Evolutionary conservation across 2,888 invertebrate species (phyloP).

Genomic region (Tuta absoluta): DNA sequence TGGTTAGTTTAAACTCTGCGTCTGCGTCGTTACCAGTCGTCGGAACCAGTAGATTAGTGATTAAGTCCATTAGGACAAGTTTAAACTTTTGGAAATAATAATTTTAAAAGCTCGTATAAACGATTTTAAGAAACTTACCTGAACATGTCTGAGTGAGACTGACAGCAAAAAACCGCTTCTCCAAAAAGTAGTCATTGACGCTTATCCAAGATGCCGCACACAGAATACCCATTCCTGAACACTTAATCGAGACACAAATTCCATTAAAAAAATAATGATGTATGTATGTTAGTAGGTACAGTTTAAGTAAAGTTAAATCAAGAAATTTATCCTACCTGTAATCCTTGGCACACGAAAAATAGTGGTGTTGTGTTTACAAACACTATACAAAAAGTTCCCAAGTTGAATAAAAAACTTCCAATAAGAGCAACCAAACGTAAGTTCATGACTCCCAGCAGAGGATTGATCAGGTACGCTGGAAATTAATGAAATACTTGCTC

Average conservation of each 20-base stretch:
- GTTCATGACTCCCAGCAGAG: constrained; percentile 51
- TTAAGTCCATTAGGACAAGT: too few relatives aligned
- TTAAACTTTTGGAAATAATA: too few relatives aligned
- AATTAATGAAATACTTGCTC: constrained; percentile 26
- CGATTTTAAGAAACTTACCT: constrained; percentile 43
- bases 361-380: constrained; percentile 47
- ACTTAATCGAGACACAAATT: constrained; percentile 45
- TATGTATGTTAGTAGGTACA: background rate
- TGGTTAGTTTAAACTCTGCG: too few relatives aligned
- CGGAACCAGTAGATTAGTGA: too few relatives aligned
- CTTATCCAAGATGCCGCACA: constrained; percentile 50
- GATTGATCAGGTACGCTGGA: constrained; percentile 56
- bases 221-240: constrained; percentile 48
- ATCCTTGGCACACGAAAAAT: constrained; percentile 54
- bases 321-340: constrained; percentile 46
- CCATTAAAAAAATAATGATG: too few relatives aligned
- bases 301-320: background rate
- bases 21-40: too few relatives aligned
- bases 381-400: constrained; percentile 46
- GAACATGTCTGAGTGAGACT: constrained; percentile 51
- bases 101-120: too few relatives aligned
- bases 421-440: constrained; percentile 47
- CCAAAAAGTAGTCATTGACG: constrained; percentile 57
- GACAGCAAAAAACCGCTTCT: constrained; percentile 52
- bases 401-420: constrained; percentile 42